Base-by-base conservation (phyloP, 1,140 invertebrate genomes). In the Euwallacea fornicatus region DNA sequence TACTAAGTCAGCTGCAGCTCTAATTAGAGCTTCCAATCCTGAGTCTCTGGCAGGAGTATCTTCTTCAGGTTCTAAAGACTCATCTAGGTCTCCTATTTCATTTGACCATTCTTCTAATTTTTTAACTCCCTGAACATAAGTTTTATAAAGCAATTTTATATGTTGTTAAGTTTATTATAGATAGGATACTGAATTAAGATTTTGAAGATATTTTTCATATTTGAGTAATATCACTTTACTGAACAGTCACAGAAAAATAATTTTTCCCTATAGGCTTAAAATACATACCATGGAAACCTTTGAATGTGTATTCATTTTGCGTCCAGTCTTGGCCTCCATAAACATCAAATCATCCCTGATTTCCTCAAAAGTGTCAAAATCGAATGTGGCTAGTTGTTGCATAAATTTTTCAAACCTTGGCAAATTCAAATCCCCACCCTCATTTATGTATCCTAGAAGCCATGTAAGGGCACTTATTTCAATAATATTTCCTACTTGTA, bases 361-460 rank as follows among this genome's bases (percentile, higher is more conserved):
- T 69, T 97, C 93, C 72, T 89, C 86, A 80, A 98, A 98, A 58
- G 91, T 87, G 47, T 97, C 89, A 67, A 90, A 81, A 80, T 99
- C 97, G 78, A 93, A 88, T 76, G 90, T 84, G 44, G 89, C 84
- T 7, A 97, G 81, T 72, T 89, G 89, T 69, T 88, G 85, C 84
- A 98, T 87, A 79, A 95, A 98, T 76, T 87, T 89, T 82, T 97
- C 90, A 84, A 98, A 96, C 64, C 96, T 85, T 13, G 80, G 78
- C 62, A 99, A 83, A 81, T 97, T 94, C 44, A 99, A 83, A 58
- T 86, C 88, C 6, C 97, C 97, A 7, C 85, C 83, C 83, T 98
- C 94, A 83, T 98, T 98, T 60, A 99, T 90, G 79, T 98, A 98
- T 10, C 94, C 93, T 93, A 62, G n/a, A 43, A 61, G 11, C 11